These are phyloP conservation scores for Crotalus horridus DNA, from an alignment of 2,113 vertebrate species.

Conservation along the genomic window DNA sequence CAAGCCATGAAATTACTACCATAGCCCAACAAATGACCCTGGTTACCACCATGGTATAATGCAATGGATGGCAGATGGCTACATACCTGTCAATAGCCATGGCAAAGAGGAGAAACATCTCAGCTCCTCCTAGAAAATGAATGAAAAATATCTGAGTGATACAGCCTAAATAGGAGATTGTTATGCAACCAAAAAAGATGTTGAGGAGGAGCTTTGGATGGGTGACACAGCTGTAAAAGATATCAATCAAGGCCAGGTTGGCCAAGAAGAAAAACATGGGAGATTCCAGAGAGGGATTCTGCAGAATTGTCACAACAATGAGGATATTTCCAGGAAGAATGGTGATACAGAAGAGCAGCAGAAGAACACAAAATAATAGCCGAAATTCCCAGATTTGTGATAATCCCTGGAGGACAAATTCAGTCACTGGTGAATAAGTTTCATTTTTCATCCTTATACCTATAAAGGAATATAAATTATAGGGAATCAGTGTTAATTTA, in stretches of 20 bases:
- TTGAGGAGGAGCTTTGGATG: constrained; percentile 57
- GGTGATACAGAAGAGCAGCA: constrained; percentile 44
- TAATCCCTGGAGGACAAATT: constrained; percentile 48
- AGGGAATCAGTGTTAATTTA: neutral
- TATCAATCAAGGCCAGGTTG: constrained; percentile 60
- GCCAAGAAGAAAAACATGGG: constrained; percentile 66
- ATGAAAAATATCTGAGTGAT: constrained; percentile 59
- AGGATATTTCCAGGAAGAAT: constrained; percentile 55
- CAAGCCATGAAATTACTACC: neutral
- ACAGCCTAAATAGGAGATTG: constrained; percentile 52
- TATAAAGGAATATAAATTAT: neutral
- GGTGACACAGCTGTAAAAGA: constrained; percentile 55
- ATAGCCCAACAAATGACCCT: constrained; percentile 22
- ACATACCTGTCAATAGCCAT: constrained; percentile 52
- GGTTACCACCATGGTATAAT: constrained; percentile 41
- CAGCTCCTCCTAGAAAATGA: constrained; percentile 62
- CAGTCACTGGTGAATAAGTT: neutral
- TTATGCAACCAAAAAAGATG: constrained; percentile 42
- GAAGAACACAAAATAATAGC: constrained; percentile 47
- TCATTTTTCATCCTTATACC: neutral
- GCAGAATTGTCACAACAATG: constrained; percentile 45
- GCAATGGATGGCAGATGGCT: constrained; percentile 51
- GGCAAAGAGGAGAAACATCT: constrained; percentile 50
- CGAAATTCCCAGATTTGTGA: constrained; percentile 38
- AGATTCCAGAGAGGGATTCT: constrained; percentile 40